Base-by-base conservation (phyloP, 2,113 vertebrate species). In the Melierax canorus region DNA sequence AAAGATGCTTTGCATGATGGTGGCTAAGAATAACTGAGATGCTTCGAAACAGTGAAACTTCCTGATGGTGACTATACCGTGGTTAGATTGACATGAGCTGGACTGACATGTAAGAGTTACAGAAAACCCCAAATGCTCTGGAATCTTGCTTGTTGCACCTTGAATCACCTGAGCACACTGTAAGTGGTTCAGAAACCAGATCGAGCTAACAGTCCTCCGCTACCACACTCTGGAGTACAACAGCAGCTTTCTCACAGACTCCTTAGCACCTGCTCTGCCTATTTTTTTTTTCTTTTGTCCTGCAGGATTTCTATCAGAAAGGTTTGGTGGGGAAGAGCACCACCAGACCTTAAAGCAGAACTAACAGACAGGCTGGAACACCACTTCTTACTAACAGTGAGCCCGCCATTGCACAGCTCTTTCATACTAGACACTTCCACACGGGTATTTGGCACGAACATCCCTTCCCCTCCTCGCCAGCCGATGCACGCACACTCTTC, bases 391-490 rank as follows among this genome's bases (percentile, higher is more conserved):
- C 72, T 12, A 18, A 32, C 16, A 38, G 58, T 5, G 16, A 69
- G 32, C 27, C 63, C 51, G 30, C 15, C 21, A 9, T 2, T 1
- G 39, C 29, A 9, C 86, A 58, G 27, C 16, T 24, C 43, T 23
- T 39, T 39, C 38, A 4, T 12, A 3, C 17, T 1, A 20, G 3
- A 13, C 58, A 2, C 12, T 45, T 26, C 69, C 75, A 18, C 75
- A 8, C 1, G 4, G 21, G 1, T 15, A 5, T 0, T 7, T 0
- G 29, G 8, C 63, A 62, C 5, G 5, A 21, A 32, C 27, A 13
- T 0, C 22, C 15, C 19, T 8, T 34, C 14, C 14, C 15, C 50
- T 27, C 29, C 36, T 10, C 11, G 26, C 23, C 69, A 43, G 19
- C 22, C 14, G 4, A 13, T 9, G 3, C 32, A 29, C 12, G 1